These are phyloP conservation scores for Falco biarmicus DNA, from an alignment of 2,797 vertebrate genomes.

Conservation along the genomic window DNA sequence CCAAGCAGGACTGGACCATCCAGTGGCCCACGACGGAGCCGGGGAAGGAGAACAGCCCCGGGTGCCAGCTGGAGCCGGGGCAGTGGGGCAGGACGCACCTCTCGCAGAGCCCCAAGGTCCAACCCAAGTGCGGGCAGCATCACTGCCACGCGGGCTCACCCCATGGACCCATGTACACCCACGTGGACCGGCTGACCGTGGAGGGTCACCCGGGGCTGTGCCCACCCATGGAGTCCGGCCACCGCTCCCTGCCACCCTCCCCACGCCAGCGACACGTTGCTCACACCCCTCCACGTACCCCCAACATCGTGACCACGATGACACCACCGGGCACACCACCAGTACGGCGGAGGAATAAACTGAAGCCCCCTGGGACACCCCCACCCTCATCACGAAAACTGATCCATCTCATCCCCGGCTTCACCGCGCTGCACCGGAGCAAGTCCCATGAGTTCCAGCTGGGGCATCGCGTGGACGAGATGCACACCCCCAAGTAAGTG, in stretches of 20 bases:
- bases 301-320: constrained; percentile 90
- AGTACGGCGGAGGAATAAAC: constrained; percentile 88
- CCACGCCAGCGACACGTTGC: constrained; percentile 91
- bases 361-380: constrained; percentile 93
- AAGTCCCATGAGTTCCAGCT: constrained; percentile 99
- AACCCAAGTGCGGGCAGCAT: constrained; percentile 88
- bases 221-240: constrained; percentile 81
- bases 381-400: constrained; percentile 93
- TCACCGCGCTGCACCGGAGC: constrained; percentile 94
- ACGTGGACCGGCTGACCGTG: constrained; percentile 88
- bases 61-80: constrained; percentile 83
- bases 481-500: constrained; percentile 94
- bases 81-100: constrained; percentile 91
- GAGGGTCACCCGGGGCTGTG: constrained; percentile 78
- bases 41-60: constrained; percentile 91
- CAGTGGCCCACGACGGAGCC: constrained; percentile 93
- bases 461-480: constrained; percentile 91
- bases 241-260: constrained; percentile 91
- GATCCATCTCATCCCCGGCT: constrained; percentile 94
- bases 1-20: constrained; percentile 97
- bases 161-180: constrained; percentile 78
- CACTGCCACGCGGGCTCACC: constrained; percentile 84
- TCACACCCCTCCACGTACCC: constrained; percentile 91
- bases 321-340: constrained; percentile 93
- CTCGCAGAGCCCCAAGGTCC: constrained; percentile 90